Conservation (phyloP, 2,888 invertebrate genomes). For the Zelleria hepariella region DNA sequence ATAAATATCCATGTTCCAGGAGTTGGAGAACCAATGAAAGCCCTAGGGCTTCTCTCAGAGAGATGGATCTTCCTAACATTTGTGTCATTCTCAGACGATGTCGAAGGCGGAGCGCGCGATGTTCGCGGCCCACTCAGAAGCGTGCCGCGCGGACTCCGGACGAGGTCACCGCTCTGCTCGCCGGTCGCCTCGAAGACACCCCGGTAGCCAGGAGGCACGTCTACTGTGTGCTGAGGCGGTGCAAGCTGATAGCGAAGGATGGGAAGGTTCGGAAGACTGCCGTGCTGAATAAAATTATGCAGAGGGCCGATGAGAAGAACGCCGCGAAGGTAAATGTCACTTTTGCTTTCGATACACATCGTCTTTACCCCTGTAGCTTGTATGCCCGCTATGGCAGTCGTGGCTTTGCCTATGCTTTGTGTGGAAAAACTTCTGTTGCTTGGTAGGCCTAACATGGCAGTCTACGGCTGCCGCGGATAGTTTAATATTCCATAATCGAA, state of each 20-base stretch:
- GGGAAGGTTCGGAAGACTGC: slow-evolving; percentile 56
- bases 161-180: slow-evolving; percentile 34
- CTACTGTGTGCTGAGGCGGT: slow-evolving; percentile 54
- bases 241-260: slow-evolving; percentile 58
- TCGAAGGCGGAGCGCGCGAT: slow-evolving; percentile 50
- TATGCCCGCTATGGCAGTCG: no score
- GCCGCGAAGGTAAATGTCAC: slow-evolving; percentile 41
- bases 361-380: no score
- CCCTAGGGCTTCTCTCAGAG: no score
- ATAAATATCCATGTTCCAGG: no score
- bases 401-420: no score
- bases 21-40: no score
- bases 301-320: slow-evolving; percentile 33
- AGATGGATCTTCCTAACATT: no score
- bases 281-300: slow-evolving; percentile 36
- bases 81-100: neutral
- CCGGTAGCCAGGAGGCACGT: slow-evolving; percentile 42
- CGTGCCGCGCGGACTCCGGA: slow-evolving; percentile 33
- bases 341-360: no score
- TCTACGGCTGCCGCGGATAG: no score
- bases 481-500: no score
- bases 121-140: slow-evolving; percentile 56
- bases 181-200: slow-evolving; percentile 32
- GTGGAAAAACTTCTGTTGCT: no score
- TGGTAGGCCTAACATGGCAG: no score